Conservation (phyloP, 2,113 vertebrate genomes). For the Ptilorrhoa leucosticta region DNA sequence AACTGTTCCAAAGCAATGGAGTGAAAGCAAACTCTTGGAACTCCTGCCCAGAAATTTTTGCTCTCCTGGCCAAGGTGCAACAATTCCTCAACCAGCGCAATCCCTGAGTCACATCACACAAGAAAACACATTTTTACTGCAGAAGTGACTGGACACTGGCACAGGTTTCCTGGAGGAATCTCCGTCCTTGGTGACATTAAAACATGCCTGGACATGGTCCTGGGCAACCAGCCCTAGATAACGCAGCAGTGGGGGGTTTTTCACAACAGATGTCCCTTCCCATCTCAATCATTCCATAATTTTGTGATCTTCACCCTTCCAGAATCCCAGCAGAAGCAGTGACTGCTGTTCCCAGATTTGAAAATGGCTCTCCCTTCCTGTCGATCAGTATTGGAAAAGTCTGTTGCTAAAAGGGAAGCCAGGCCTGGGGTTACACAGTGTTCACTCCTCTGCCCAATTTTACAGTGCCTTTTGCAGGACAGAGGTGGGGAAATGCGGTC, state of each 20-base stretch:
- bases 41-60: background rate
- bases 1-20: background rate
- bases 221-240: background rate
- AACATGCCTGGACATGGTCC: background rate
- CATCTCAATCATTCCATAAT: background rate
- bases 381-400: background rate
- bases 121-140: background rate
- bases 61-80: background rate
- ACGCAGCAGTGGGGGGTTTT: rapidly evolving
- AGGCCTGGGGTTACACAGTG: background rate
- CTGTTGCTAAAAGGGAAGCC: background rate
- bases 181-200: background rate
- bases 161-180: background rate
- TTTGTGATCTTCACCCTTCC: background rate
- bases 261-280: rapidly evolving
- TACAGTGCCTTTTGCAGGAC: background rate
- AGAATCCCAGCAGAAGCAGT: background rate
- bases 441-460: background rate
- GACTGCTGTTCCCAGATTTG: background rate
- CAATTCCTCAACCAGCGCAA: background rate
- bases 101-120: background rate
- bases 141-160: background rate
- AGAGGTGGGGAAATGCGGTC: background rate
- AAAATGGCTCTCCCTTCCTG: background rate
- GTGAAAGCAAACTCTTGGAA: background rate